Evolutionary conservation across 2,888 invertebrate species (phyloP), one percentile per base, ranked within the genome.

Genomic region (Dasysyrphus tricinctus): DNA sequence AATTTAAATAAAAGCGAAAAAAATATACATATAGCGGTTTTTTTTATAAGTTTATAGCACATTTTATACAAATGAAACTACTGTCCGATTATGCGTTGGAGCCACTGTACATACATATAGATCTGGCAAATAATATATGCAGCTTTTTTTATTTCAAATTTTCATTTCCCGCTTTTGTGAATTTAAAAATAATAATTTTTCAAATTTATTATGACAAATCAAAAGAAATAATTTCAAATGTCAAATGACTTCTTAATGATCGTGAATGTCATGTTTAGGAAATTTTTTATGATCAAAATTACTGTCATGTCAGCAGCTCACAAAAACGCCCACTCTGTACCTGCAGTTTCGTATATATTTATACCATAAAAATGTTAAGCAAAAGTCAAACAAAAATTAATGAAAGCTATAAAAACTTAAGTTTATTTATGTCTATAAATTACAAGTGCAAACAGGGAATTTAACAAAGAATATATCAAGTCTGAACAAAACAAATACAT

Each of bases 351-450:
- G 61, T n/a, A 70, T 24, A 24, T 37, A 42, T 57, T 59, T 24
- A 39, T 14, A 47, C 12, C 12, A 14, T 37, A 19, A 19, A 19
- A 49, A 16, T 61, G 24, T 61, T 42, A 19, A 19, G 32, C 11
- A 32, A 32, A 47, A 34, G 12, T 16, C 34, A 51, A 67, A 67
- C 49, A 39, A 61, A 73, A 59, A 32, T 56, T 56, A 32, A n/a
- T 59, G 32, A 19, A 54, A 32, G 29, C 54, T 51, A 61, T 84
- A 76, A 84, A 76, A 51, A 84, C 24, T 39, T 19, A 69, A 76
- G 61, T 84, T 80, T 80, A 61, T 84, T 80, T 80, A 76, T 80
- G 59, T 49, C 59, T 37, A 49, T 59, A 77, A 77, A 59, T 77
- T 59, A 59, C 37, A 61, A 34, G 57, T 24, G 19, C 7, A 61